A percentile compares a stretch with the other conserved stretches of the same genome.
phyloP scores from a whole-genome alignment of 1,140 invertebrate genomes.

The Aphis craccivora region DNA sequence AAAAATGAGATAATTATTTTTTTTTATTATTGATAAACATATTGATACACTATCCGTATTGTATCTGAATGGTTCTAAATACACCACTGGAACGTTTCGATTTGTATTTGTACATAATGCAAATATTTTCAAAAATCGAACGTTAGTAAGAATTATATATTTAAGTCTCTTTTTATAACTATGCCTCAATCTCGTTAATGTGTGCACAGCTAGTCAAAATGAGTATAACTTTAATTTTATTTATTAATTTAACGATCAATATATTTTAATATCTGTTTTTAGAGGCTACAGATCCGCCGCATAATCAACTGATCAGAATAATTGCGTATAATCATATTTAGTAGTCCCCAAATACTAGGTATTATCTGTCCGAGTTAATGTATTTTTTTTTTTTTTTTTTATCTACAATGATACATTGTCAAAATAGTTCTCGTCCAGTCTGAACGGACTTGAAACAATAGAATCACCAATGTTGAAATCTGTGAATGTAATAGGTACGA shows the following conservation, averaged over 20 bases:
- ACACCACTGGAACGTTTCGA: neutral
- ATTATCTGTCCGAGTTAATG: neutral
- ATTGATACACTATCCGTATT: neutral
- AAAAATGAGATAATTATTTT: neutral
- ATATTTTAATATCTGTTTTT: neutral
- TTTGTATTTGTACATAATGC: neutral
- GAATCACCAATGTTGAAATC: constrained; percentile 16
- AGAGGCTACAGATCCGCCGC: neutral
- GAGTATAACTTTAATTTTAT: constrained; percentile 52
- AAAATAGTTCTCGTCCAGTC: neutral
- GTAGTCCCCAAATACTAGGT: neutral
- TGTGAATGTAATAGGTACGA: neutral
- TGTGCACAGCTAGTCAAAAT: constrained; percentile 55
- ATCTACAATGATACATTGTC: neutral
- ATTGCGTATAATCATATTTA: neutral
- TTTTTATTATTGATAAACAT: neutral
- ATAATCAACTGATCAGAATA: neutral
- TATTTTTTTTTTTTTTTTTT: neutral
- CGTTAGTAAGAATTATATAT: neutral
- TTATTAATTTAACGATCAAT: constrained; percentile 19
- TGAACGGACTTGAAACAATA: constrained; percentile 20
- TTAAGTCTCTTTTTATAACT: constrained; percentile 44
- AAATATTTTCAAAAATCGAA: neutral
- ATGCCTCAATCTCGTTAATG: constrained; percentile 21
- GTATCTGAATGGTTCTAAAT: neutral